A percentile compares a stretch with the other conserved stretches of the same genome.
Evolutionary conservation across 2,888 invertebrate genomes (phyloP).

Genomic region (Cheilosia urbana): DNA sequence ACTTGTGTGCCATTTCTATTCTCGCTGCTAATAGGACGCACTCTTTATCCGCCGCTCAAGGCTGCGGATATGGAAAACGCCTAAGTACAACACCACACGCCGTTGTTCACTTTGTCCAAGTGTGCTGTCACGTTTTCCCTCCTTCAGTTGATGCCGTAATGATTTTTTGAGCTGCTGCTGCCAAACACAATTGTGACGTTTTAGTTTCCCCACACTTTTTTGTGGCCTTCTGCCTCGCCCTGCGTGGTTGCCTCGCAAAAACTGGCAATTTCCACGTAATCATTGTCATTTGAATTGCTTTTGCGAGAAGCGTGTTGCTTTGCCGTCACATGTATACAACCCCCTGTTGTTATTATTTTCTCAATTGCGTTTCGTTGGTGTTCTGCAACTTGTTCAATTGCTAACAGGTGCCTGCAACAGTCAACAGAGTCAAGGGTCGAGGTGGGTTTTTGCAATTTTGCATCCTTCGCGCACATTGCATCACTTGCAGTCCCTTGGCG

Average conservation of each 20-base stretch:
- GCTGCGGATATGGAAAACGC: conserved; percentile 29
- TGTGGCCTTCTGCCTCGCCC: neutral
- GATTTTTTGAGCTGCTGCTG: conserved; percentile 16
- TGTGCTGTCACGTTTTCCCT: neutral
- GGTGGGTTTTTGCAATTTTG: conserved; percentile 38
- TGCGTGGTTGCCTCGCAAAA: conserved; percentile 4
- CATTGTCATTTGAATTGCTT: conserved; percentile 53
- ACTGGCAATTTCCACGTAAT: conserved; percentile 59
- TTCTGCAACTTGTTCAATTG: conserved; percentile 38
- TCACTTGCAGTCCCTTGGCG: conserved; percentile 32
- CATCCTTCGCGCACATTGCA: conserved; percentile 28
- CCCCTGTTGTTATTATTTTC: conserved; percentile 32
- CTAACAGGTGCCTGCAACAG: conserved; percentile 34
- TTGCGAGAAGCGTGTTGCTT: conserved; percentile 41
- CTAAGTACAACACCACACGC: conserved; percentile 9
- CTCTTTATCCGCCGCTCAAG: conserved; percentile 9
- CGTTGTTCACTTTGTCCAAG: neutral
- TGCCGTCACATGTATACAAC: conserved; percentile 24
- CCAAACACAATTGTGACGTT: neutral
- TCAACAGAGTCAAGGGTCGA: conserved; percentile 1
- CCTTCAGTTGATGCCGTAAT: conserved; percentile 1
- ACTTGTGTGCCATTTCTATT: neutral
- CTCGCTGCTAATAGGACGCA: neutral
- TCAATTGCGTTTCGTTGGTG: conserved; percentile 10
- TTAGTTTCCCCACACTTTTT: conserved; percentile 3